Base-by-base conservation (phyloP, 2,797 vertebrate species). In the Streptopelia turtur region DNA sequence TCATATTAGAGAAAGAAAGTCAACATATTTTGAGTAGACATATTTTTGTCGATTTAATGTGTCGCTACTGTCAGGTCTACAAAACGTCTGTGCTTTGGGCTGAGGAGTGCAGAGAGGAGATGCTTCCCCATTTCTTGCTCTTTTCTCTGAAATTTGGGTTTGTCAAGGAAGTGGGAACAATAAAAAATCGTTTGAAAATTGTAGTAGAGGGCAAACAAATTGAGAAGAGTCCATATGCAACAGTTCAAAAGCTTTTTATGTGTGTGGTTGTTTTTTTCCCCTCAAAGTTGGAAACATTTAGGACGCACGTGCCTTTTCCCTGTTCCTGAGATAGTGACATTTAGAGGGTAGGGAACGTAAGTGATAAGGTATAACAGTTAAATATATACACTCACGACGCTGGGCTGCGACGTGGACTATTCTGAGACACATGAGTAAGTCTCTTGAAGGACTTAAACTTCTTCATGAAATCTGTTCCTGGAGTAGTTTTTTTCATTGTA, bases 1-100 rank as follows among this genome's bases (percentile, higher is more conserved):
- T 56, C 5, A 0, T 4, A 4, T 20, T 21, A 11, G 28, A 9
- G 39, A 6, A 7, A 9, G 39, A 5, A 6, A 59, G 2, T 33
- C 52, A 4, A 1, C 4, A 4, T 30, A 28, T 30, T 92, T 47
- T 11, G 43, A 43, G 47, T 22, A 18, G 55, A 6, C 1, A 0
- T 59, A 3, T 39, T 74, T 43, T 13, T 71, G 59, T 28, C 1
- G 16, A 2, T 2, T 12, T 57, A 30, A 2, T 9, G 59, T 21
- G 2, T 18, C 1, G 1, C 47, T 59, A 1, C 43, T 56, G 28
- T 16, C 55, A 17, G 43, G 20, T 39, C 15, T 57, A 11, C 25
- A 25, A 3, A 41, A 59, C 43, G 27, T 10, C 13, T 5, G 31
- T 10, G 31, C 57, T 41, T 39, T 70, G 21, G 35, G 56, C 55